Evolutionary conservation across 2,888 invertebrate genomes (phyloP), one percentile per base, ranked within the genome.

Genomic region (Miltochrista miniata): DNA sequence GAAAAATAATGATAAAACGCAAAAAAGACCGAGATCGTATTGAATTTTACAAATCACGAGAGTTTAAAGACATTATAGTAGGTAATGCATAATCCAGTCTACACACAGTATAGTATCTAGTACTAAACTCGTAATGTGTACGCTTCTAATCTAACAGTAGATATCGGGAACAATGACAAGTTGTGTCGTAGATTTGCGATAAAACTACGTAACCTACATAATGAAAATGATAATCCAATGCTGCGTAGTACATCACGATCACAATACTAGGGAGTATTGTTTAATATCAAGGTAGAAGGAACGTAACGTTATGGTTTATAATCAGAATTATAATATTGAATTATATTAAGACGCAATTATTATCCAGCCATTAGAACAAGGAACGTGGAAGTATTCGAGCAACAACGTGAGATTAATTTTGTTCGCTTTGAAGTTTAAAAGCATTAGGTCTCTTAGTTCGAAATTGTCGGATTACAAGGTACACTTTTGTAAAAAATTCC

Each of bases 161-260:
- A 60, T 58, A 64, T 64, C 48, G 45, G 44, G 48, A 57, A 65
- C 63, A 64, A 63, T 59, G 63, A 60, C 60, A 61, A 53, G 54
- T 62, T 48, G 54, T 70, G 62, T 57, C 59, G 62, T 43, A 49
- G 36, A 62, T 61, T 54, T 10, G 60, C 56, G 76, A 79, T 79
- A 79, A 75, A 67, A 61, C 57, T 54, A 61, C 57, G 57, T 72
- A 72, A 64, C 76, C 72, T 48, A 79, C 51, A 72, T 74, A 62
- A 9, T 53, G 44, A 53, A 55, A 59, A 37, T 56, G 63, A 53
- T 56, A 56, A 24, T 24, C 12, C 24, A 35, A 35, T 13, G 54
- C 54, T 57, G 18, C 5, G 18, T 24, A 24, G 18, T 24, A 24
- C 18, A 24, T 24, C 2, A 24, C 18, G 49, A 62, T 64, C 64